phyloP scores from a whole-genome alignment of 1,140 invertebrate genomes.

The Camponotus pennsylvanicus region DNA sequence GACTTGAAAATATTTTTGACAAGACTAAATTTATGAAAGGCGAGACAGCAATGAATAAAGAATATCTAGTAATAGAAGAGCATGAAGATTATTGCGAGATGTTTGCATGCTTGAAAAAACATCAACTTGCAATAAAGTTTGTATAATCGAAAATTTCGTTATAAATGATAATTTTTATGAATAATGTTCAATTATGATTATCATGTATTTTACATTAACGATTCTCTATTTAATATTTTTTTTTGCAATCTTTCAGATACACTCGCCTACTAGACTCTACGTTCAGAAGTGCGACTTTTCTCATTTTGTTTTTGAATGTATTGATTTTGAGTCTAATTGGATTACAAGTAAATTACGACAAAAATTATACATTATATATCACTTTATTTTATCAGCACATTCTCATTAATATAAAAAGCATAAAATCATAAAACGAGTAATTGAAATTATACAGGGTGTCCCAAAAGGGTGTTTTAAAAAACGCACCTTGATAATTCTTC shows the following conservation, averaged over 20 bases:
- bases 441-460: too few relatives aligned
- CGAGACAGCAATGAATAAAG: neutral
- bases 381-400: too few relatives aligned
- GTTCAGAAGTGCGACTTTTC: neutral
- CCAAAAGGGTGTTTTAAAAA: too few relatives aligned
- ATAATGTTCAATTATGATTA: too few relatives aligned
- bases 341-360: slow-evolving; percentile 14
- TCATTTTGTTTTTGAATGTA: slow-evolving; percentile 4
- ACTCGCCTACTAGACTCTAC: neutral
- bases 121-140: slow-evolving; percentile 41
- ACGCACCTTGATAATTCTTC: too few relatives aligned
- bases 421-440: too few relatives aligned
- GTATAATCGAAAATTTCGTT: neutral
- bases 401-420: too few relatives aligned
- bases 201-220: too few relatives aligned
- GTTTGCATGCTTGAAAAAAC: slow-evolving; percentile 12
- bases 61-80: neutral
- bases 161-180: neutral
- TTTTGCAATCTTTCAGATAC: neutral
- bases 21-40: neutral
- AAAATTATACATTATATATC: too few relatives aligned
- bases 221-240: too few relatives aligned
- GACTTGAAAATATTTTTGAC: slow-evolving; percentile 11
- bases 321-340: slow-evolving; percentile 18
- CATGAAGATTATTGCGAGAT: slow-evolving; percentile 5